These are phyloP conservation scores for Actinemys pallida DNA, from an alignment of 2,113 vertebrate genomes.

Conservation along the genomic window DNA sequence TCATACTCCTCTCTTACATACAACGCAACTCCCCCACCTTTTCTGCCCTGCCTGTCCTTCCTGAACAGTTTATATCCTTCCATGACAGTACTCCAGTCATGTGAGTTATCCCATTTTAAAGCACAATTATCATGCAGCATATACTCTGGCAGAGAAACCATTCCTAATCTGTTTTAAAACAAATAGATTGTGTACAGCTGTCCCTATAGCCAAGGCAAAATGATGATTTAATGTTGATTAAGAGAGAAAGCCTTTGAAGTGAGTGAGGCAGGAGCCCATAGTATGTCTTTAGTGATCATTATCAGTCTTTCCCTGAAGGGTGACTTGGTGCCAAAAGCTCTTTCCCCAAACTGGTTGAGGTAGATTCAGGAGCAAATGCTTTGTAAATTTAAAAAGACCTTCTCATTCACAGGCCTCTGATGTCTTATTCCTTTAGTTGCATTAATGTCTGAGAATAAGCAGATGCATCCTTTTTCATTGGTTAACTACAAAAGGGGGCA, in stretches of 20 bases:
- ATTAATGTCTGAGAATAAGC: conserved; percentile 87
- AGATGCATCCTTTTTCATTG: conserved; percentile 82
- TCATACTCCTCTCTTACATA: too few species aligned
- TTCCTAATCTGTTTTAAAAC: conserved; percentile 86
- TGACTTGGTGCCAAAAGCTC: conserved; percentile 83
- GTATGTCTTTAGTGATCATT: conserved; percentile 84
- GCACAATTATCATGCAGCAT: conserved; percentile 66
- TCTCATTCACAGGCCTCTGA: conserved; percentile 82
- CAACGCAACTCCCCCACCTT: too few species aligned
- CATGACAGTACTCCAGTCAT: too few species aligned
- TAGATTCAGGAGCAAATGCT: conserved; percentile 83
- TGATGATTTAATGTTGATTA: conserved; percentile 88
- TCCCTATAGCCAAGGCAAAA: conserved; percentile 80
- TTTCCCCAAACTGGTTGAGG: conserved; percentile 81
- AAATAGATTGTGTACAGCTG: conserved; percentile 89
- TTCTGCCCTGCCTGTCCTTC: too few species aligned
- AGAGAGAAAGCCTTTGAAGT: conserved; percentile 85
- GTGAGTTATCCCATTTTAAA: conserved; percentile 37
- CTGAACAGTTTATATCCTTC: too few species aligned
- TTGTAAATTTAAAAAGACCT: conserved; percentile 83
- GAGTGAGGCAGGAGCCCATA: conserved; percentile 76
- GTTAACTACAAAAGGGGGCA: conserved; percentile 76
- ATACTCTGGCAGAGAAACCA: conserved; percentile 77
- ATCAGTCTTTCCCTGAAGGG: conserved; percentile 84
- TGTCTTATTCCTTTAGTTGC: conserved; percentile 86